A percentile compares a stretch with the other conserved stretches of the same genome.
Evolutionary conservation across 64 coral and sea anemone species (phyloP).

Genomic region (Montipora capricornis): DNA sequence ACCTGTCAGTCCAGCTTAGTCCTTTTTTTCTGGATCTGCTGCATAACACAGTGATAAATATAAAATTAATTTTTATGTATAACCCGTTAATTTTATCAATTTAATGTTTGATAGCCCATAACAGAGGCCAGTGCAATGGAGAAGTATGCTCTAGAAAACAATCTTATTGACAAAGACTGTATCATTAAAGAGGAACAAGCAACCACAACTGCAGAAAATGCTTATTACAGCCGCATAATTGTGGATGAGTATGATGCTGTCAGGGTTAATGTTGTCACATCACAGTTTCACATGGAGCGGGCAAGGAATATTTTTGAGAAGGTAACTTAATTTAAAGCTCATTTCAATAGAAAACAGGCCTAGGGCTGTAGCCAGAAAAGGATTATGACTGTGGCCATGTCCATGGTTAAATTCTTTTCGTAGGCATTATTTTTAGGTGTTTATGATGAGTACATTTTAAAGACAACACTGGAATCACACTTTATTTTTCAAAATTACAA

Average conservation of each 20-base stretch:
- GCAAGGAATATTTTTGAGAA: constrained; percentile 81
- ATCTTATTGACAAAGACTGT: constrained; percentile 61
- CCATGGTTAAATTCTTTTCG: no score
- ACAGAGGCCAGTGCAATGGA: constrained; percentile 95
- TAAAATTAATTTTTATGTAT: background rate
- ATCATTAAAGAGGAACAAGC: constrained; percentile 80
- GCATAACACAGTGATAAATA: no score
- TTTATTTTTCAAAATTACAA: no score
- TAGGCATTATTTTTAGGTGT: no score
- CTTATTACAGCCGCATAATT: constrained; percentile 84
- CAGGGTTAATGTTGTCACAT: constrained; percentile 81
- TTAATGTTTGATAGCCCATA: constrained; percentile 36
- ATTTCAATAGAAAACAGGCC: no score
- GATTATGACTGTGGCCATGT: no score
- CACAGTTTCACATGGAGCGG: constrained; percentile 80
- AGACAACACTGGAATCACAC: no score
- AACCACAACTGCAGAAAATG: constrained; percentile 83
- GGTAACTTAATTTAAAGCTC: constrained; percentile 15
- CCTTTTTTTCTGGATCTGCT: no score
- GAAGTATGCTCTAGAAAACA: constrained; percentile 58
- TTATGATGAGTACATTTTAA: no score
- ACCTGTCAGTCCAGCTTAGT: no score
- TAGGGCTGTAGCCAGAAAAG: no score
- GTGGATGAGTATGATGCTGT: constrained; percentile 61
- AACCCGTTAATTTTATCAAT: background rate